These are phyloP conservation scores for Teleiodes luculella DNA, from an alignment of 2,888 invertebrate species.

Conservation along the genomic window DNA sequence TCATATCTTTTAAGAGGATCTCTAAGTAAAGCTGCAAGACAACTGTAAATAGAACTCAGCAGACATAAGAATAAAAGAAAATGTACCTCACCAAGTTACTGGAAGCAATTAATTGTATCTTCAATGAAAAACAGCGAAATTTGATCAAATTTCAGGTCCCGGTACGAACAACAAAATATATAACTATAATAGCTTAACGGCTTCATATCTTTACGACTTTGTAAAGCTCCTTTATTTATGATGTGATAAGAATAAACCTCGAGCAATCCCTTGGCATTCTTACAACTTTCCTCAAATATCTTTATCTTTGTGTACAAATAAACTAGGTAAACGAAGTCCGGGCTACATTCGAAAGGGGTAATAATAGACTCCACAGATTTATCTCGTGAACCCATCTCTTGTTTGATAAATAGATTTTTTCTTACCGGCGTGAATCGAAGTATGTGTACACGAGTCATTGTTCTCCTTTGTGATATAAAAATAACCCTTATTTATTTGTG, in stretches of 20 bases:
- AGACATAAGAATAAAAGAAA: not conserved
- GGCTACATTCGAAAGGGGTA: constrained; percentile 63
- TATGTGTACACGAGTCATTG: constrained; percentile 42
- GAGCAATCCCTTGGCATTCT: constrained; percentile 4
- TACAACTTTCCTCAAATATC: constrained; percentile 10
- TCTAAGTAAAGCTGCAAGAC: not conserved
- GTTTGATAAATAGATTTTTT: constrained; percentile 71
- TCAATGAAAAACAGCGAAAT: too few species aligned
- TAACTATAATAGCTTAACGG: constrained; percentile 3
- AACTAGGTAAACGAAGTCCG: constrained; percentile 20
- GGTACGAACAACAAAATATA: not conserved
- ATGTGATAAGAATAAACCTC: constrained; percentile 9
- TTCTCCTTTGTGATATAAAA: constrained; percentile 67
- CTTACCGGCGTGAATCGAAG: constrained; percentile 54
- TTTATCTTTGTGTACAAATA: constrained; percentile 18
- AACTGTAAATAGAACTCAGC: not conserved
- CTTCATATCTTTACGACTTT: constrained; percentile 4
- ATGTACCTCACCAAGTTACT: too few species aligned
- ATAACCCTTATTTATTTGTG: constrained; percentile 71
- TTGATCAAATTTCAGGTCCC: too few species aligned
- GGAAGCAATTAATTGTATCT: too few species aligned
- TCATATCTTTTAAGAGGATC: not conserved
- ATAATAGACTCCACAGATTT: constrained; percentile 63
- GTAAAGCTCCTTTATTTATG: constrained; percentile 5
- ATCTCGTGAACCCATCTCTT: constrained; percentile 67